Base-by-base conservation (phyloP, 2,113 vertebrate genomes). In the Condylura cristata region DNA sequence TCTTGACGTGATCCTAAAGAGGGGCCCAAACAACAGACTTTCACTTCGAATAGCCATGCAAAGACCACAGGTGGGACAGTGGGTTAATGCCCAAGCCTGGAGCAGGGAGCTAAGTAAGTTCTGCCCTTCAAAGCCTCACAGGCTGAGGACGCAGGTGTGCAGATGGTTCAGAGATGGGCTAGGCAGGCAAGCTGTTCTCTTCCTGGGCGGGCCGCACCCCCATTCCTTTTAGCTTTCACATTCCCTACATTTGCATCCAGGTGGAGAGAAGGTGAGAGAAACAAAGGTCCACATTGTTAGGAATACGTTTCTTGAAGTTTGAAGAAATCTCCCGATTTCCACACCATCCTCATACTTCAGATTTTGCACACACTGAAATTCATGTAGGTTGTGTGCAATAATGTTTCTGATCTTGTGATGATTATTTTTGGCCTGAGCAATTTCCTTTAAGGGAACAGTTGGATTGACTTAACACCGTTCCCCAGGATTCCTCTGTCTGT, bases 401-500 rank as follows among this genome's bases (percentile, higher is more conserved):
- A 44, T 37, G 68, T 87, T 90, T 84, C 65, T 53, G 70, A 41
- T 76, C 70, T 8, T 0, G 0, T 22, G 66, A 76, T 0, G 0
- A 51, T 18, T 48, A 80, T 74, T 95, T 82, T 82, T 80, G 65
- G 51, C 34, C 44, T 84, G 6, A 71, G 82, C 72, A 16, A 53
- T 95, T 93, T 96, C 94, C 86, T 96, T 53, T 28, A 44, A 8
- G 48, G 63, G 71, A 75, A 76, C n/a, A 9, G 61, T 85, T 63
- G 37, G 76, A 68, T 74, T 82, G 78, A 89, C 39, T 92, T 81
- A 82, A 56, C 78, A 24, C 56, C 32, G 32, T 58, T 22, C 3
- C 72, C 10, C 53, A 86, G 81, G 65, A 82, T 88, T 71, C 65
- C 17, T 71, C 26, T 37, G 37, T 72, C 66, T 8, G 5, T 60